Evolutionary conservation across 2,888 invertebrate species (phyloP), one percentile per base, ranked within the genome.

Genomic region (Ornithoptera alexandrae): DNA sequence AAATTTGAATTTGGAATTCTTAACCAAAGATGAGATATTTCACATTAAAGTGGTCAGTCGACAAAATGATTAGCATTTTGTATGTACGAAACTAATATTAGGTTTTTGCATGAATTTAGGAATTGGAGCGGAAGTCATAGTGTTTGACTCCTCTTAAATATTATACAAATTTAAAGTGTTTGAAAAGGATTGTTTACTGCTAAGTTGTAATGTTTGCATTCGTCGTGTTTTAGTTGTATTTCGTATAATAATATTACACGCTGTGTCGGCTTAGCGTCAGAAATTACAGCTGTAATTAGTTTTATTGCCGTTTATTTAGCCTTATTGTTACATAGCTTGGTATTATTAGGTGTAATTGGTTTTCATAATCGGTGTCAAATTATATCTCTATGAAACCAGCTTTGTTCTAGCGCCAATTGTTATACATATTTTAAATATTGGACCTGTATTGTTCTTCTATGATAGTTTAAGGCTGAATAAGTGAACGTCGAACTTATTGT

Each of bases 291-390:
- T 18, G 61, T 61, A 67, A 61, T 61, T 67, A 67, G 20, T 61
- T 67, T 67, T 67, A 61, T 61, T 67, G 53, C 39, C 67, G 17
- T 67, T 67, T 61, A 66, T 67, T 60, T 67, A 56, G 50, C 61
- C 61, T 61, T 67, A 62, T 67, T 57, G 46, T 8, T 18, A 62
- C 67, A 67, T 62, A 67, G 67, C 53, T 39, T 67, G 62, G 56
- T 62, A 24, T 58, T 30, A 67, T 67, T 62, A 30, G 24, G n/a
- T 42, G 6, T 67, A 67, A 67, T 67, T 67, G 67, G 15, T 50
- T 42, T 57, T 67, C 20, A 58, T 67, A 62, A 42, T 67, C n/a
- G 46, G n/a, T 46, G 57, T 57, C 57, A 57, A 57, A 67, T 57
- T 42, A 58, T 62, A 58, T 46, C 6, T 8, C n/a, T 62, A n/a